These are phyloP conservation scores for Dendroctonus valens DNA, from an alignment of 1,140 invertebrate species.

Conservation along the genomic window DNA sequence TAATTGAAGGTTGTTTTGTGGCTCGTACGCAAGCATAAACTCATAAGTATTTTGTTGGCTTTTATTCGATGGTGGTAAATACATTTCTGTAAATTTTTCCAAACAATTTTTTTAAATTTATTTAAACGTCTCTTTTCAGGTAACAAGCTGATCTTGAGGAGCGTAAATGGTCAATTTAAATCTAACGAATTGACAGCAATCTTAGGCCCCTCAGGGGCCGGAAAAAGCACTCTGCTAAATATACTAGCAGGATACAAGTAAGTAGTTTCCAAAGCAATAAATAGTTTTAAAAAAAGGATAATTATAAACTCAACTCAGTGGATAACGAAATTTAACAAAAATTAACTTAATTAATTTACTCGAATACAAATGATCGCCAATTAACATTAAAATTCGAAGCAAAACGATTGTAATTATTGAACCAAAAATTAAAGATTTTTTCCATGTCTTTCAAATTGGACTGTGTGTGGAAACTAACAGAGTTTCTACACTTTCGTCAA, in stretches of 20 bases:
- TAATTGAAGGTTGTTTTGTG: too few species aligned
- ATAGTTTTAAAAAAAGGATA: background rate
- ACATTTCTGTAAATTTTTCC: too few species aligned
- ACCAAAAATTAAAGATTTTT: background rate
- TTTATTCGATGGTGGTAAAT: too few species aligned
- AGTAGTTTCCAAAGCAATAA: conserved; percentile 34
- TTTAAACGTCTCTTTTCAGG: conserved; percentile 51
- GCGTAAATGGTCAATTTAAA: conserved; percentile 69
- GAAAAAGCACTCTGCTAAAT: conserved; percentile 86
- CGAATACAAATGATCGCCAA: background rate
- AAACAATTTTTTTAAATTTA: too few species aligned
- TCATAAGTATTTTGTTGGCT: too few species aligned
- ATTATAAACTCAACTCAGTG: background rate
- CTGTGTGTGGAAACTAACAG: background rate
- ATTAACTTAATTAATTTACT: background rate
- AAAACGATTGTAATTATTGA: background rate
- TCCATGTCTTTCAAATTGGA: background rate
- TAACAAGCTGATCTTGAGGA: conserved; percentile 68
- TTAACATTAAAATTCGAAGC: background rate
- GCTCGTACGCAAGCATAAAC: too few species aligned
- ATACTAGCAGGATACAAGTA: conserved; percentile 84
- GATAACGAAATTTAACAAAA: background rate
- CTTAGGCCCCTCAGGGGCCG: conserved; percentile 85
- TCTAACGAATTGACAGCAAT: conserved; percentile 80
- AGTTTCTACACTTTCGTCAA: background rate